Base-by-base conservation (phyloP, 1,140 invertebrate genomes). In the Ptiloglossa arizonensis region DNA sequence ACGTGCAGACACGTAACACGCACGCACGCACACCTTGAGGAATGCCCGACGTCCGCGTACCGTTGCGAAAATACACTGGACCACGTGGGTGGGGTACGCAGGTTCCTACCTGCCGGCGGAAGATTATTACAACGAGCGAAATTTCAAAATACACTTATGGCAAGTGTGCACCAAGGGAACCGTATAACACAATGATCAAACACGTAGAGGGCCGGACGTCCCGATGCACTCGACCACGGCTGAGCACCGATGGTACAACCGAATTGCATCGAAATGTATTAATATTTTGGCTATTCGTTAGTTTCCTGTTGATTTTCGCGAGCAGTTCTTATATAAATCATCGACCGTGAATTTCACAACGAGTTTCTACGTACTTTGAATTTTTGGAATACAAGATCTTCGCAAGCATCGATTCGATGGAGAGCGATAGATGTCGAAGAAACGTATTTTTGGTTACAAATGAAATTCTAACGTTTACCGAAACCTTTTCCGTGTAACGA, bases 71-170 rank as follows among this genome's bases (percentile, higher is more conserved):
- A 86, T 86, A 86, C 83, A 50, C 41, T 57, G 77, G 73, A 48
- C 71, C 73, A 62, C 77, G 83, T 29, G 59, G 38, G 17, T 24
- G 35, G 60, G 73, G 62, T 79, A 64, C 54, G 69, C 80, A 71
- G 54, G 50, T 80, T 81, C 71, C 69, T 73, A 60, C 67, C 84
- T 81, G 84, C 81, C 75, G 80, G 44, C 79, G 87, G 87, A 86
- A 87, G 87, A 89, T 90, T 90, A 90, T 88, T 90, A 90, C 86
- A 87, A 85, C 87, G 82, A 83, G 87, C 80, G 87, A 90, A 90
- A 90, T 88, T 90, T 90, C 89, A 90, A 90, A 90, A 90, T 90
- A 90, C 89, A 90, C 89, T 90, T 89, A 89, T 87, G 87, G 87
- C 85, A 88, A 88, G 88, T 87, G 89, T 86, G 87, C 86, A 56